These are phyloP conservation scores for Ascidia mentula DNA, from an alignment of 23 tunicate species.

Conservation along the genomic window DNA sequence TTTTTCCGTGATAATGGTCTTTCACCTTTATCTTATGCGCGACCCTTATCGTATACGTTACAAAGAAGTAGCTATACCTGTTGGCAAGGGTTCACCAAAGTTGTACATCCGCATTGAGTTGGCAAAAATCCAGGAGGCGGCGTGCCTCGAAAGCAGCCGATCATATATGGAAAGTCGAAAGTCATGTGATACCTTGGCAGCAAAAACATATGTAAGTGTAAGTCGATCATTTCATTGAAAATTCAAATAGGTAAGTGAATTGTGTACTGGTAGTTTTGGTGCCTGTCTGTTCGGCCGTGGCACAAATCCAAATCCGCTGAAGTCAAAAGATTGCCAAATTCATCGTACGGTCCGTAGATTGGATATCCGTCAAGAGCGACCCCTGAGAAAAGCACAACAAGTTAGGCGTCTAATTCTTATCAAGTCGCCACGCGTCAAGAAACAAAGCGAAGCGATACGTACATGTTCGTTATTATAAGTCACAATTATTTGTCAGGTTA, in stretches of 20 bases:
- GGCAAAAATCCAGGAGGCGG: not conserved
- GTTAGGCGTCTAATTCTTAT: too few relatives aligned
- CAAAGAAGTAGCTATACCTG: too few relatives aligned
- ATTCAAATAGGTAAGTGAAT: not conserved
- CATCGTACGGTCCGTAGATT: conserved; percentile 60
- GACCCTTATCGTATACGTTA: too few relatives aligned
- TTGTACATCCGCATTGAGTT: not conserved
- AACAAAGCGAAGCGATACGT: too few relatives aligned
- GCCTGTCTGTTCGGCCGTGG: conserved; percentile 32
- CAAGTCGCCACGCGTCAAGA: too few relatives aligned
- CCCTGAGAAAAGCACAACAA: conserved; percentile 28
- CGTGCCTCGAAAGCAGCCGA: conserved; percentile 8
- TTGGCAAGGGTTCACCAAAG: not conserved
- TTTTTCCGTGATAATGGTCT: too few relatives aligned
- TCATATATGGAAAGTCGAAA: not conserved
- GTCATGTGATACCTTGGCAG: conserved; percentile 4
- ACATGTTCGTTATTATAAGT: too few relatives aligned
- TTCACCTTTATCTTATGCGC: too few relatives aligned
- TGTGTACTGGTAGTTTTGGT: conserved; percentile 46
- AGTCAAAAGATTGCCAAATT: conserved; percentile 21
- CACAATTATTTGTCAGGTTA: too few relatives aligned
- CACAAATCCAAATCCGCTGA: conserved; percentile 42
- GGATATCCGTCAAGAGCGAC: conserved; percentile 66
- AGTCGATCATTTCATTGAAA: not conserved
- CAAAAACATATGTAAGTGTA: not conserved